Evolutionary conservation across 2,888 invertebrate genomes (phyloP).

Genomic region (Syrphus vitripennis): DNA sequence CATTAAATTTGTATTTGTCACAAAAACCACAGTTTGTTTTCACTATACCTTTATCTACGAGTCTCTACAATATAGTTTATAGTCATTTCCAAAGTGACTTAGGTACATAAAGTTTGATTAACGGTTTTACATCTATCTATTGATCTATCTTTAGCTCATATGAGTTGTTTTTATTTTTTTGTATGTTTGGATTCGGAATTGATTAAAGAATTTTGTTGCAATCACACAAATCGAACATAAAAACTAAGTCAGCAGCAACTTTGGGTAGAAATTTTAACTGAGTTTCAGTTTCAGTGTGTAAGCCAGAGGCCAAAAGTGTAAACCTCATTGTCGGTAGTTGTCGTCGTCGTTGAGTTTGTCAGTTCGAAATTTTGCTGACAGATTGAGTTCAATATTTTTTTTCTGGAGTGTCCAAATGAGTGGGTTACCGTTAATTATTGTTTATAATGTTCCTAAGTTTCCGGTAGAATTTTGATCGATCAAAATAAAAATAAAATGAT

Average conservation of each 20-base stretch:
- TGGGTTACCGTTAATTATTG: constrained; percentile 31
- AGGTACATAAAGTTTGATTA: constrained; percentile 43
- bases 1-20: constrained; percentile 22
- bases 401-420: constrained; percentile 24
- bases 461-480: constrained; percentile 49
- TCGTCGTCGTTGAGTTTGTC: not conserved
- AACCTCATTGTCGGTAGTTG: constrained; percentile 1
- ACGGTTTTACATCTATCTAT: constrained; percentile 29
- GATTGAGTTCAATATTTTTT: constrained; percentile 3
- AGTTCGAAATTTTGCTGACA: constrained; percentile 30
- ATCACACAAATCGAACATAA: constrained; percentile 14
- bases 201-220: constrained; percentile 52
- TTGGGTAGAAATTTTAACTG: not conserved
- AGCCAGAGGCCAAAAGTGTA: constrained; percentile 37
- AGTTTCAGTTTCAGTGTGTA: not conserved
- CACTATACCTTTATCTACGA: too few species aligned
- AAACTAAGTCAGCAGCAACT: constrained; percentile 10
- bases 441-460: constrained; percentile 11
- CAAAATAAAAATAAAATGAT: constrained; percentile 41
- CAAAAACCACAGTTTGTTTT: constrained; percentile 38
- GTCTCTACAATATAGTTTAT: too few species aligned
- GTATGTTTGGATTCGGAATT: constrained; percentile 25
- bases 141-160: not conserved
- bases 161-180: too few species aligned
- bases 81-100: constrained; percentile 23